phyloP scores from a whole-genome alignment of 2,797 vertebrate genomes.

The Trachops cirrhosus region DNA sequence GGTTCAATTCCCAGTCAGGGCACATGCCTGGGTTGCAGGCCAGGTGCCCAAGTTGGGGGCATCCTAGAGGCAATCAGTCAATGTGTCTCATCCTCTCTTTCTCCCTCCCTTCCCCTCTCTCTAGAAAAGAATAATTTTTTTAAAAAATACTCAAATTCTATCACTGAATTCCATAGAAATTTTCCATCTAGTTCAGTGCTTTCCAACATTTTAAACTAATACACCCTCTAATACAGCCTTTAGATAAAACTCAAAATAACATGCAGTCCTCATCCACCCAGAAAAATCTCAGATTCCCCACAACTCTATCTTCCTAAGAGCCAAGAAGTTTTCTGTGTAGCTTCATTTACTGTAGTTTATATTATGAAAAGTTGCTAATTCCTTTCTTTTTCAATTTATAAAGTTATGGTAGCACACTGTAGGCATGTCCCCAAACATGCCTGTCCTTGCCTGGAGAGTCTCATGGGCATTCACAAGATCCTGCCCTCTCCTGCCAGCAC shows the following conservation, averaged over 20 bases:
- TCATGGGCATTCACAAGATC: rapidly evolving
- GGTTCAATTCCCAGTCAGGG: no score
- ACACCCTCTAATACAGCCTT: neutral
- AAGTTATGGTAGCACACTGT: neutral
- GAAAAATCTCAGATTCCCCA: neutral
- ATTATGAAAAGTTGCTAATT: neutral
- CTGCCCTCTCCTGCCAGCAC: neutral
- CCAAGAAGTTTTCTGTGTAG: neutral
- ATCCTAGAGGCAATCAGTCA: no score
- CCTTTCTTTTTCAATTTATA: neutral
- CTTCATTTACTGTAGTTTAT: neutral
- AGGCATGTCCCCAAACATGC: neutral
- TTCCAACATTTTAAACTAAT: neutral
- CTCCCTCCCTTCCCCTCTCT: no score
- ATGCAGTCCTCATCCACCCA: neutral
- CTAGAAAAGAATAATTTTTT: no score
- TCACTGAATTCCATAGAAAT: neutral
- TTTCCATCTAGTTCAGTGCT: neutral
- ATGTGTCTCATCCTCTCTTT: no score
- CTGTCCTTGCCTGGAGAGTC: neutral
- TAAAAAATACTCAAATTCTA: neutral
- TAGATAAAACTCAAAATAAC: neutral
- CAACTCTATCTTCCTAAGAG: neutral
- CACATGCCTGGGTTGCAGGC: no score
- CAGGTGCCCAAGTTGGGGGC: no score